phyloP scores from a whole-genome alignment of 1,140 invertebrate species.

The Asobara japonica region DNA sequence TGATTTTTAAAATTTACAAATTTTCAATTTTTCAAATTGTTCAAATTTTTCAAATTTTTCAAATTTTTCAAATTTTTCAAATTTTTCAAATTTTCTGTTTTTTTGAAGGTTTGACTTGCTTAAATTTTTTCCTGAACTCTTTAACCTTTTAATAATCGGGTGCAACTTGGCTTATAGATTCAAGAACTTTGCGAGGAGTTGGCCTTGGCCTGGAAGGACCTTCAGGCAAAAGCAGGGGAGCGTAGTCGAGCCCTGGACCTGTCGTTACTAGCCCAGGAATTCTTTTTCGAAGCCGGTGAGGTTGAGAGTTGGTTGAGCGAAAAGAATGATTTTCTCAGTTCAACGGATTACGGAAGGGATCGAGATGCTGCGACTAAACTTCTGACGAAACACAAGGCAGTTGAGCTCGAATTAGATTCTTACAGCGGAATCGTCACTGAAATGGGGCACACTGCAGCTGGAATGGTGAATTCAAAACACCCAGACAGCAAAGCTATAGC shows the following conservation, averaged over 20 bases:
- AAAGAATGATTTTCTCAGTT: slow-evolving; percentile 82
- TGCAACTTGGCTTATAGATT: slow-evolving; percentile 63
- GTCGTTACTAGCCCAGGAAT: slow-evolving; percentile 89
- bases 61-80: no score
- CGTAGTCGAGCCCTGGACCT: slow-evolving; percentile 83
- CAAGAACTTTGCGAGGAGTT: slow-evolving; percentile 74
- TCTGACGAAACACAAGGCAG: slow-evolving; percentile 90
- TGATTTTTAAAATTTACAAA: no score
- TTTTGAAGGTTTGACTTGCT: no score
- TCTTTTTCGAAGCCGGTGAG: slow-evolving; percentile 89
- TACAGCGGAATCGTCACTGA: slow-evolving; percentile 92
- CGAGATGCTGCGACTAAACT: slow-evolving; percentile 89
- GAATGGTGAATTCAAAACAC: slow-evolving; percentile 80
- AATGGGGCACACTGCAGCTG: slow-evolving; percentile 87
- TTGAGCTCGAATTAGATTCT: slow-evolving; percentile 92
- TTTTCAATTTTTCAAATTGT: no score
- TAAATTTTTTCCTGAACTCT: no score
- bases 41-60: no score
- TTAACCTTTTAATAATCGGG: no score
- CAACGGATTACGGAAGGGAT: slow-evolving; percentile 87
- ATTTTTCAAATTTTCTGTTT: no score
- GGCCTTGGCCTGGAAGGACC: slow-evolving; percentile 75
- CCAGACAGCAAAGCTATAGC: slow-evolving; percentile 83
- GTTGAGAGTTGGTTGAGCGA: slow-evolving; percentile 93
- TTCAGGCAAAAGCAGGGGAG: slow-evolving; percentile 76